These are phyloP conservation scores for Resseliella maxima DNA, from an alignment of 2,888 invertebrate species.

Conservation along the genomic window DNA sequence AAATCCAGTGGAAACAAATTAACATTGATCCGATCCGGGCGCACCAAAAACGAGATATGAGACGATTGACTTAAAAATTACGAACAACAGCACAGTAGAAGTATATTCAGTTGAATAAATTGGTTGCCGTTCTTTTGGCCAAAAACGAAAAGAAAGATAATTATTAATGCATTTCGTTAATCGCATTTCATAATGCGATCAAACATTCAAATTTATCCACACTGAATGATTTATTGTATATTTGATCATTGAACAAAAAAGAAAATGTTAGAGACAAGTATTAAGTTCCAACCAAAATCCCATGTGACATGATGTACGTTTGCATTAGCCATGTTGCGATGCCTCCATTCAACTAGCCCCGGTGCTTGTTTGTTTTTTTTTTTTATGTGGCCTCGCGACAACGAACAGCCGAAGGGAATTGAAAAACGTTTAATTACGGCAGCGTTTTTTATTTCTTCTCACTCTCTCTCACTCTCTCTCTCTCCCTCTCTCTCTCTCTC, in stretches of 20 bases:
- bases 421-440: slow-evolving; percentile 21
- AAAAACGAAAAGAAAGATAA: background rate
- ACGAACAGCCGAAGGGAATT: background rate
- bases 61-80: background rate
- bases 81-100: background rate
- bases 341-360: background rate
- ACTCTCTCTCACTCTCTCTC: too few species aligned
- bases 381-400: background rate
- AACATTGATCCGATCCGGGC: too few species aligned
- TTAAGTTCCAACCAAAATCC: slow-evolving; percentile 1
- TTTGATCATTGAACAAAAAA: background rate
- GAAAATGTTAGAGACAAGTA: slow-evolving; percentile 16
- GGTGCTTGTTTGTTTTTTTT: background rate
- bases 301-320: slow-evolving; percentile 1
- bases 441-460: background rate
- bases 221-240: background rate
- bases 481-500: too few species aligned
- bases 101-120: background rate
- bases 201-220: background rate
- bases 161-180: slow-evolving; percentile 23
- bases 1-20: background rate
- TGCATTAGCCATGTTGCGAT: too few species aligned
- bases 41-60: background rate
- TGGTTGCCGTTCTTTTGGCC: background rate
- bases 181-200: background rate